Conservation (phyloP, 2,113 vertebrate genomes). For the Nothobranchius furzeri region DNA sequence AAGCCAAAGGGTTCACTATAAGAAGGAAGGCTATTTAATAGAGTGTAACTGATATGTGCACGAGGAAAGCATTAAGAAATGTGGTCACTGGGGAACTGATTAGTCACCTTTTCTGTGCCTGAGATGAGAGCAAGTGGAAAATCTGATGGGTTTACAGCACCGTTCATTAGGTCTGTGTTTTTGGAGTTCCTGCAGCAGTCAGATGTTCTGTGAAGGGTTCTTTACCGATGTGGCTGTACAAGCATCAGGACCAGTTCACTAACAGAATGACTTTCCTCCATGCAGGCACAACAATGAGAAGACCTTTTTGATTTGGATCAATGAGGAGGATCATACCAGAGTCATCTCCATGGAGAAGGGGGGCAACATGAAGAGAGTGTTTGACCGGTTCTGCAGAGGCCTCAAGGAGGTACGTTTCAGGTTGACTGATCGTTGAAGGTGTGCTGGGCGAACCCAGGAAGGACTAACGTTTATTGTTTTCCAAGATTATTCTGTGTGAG, state of each 20-base stretch:
- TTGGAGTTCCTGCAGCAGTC: no score
- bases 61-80: no score
- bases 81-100: not conserved
- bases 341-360: constrained; percentile 85
- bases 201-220: no score
- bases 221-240: no score
- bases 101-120: not conserved
- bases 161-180: not conserved
- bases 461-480: no score
- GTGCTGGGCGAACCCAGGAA: not conserved
- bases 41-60: not conserved
- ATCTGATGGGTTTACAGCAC: not conserved
- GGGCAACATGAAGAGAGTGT: constrained; percentile 97
- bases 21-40: not conserved
- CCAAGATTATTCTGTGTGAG: no score
- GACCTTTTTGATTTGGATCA: constrained; percentile 80
- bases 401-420: constrained; percentile 83
- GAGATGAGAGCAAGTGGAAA: no score
- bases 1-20: not conserved
- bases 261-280: not conserved
- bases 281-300: constrained; percentile 82
- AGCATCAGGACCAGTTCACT: not conserved
- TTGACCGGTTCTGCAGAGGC: constrained; percentile 93
- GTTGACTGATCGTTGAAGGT: not conserved
- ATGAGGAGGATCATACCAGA: constrained; percentile 82